phyloP scores from a whole-genome alignment of 2,888 invertebrate genomes.

The Idaea aversata region DNA sequence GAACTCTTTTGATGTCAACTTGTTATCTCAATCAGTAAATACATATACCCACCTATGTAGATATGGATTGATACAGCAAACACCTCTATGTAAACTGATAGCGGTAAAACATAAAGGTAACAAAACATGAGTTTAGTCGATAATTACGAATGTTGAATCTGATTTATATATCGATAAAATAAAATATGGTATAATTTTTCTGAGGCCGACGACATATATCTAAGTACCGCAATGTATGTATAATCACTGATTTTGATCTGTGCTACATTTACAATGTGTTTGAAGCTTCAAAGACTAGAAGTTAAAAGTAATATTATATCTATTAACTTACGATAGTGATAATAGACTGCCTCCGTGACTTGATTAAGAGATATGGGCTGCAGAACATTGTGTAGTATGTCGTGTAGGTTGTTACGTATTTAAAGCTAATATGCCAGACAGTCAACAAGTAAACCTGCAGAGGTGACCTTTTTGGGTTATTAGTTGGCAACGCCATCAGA shows the following conservation, averaged over 20 bases:
- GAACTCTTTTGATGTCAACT: constrained; percentile 31
- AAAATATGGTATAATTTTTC: constrained; percentile 34
- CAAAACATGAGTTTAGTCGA: constrained; percentile 74
- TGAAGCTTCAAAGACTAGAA: background rate
- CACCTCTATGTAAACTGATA: constrained; percentile 66
- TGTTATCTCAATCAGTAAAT: constrained; percentile 46
- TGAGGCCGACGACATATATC: constrained; percentile 7
- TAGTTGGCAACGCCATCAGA: too few species aligned
- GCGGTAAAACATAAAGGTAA: constrained; percentile 70
- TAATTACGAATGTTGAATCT: constrained; percentile 69
- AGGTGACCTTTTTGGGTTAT: too few species aligned
- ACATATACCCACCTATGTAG: constrained; percentile 42
- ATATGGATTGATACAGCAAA: constrained; percentile 58
- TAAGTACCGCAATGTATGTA: background rate
- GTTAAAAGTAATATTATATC: constrained; percentile 1
- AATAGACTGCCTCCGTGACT: constrained; percentile 1
- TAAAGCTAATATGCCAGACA: background rate
- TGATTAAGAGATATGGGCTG: background rate
- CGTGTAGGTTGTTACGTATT: background rate
- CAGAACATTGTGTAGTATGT: background rate
- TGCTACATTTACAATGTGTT: background rate
- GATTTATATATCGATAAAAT: constrained; percentile 43
- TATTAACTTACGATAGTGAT: background rate
- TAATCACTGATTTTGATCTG: background rate
- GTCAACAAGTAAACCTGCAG: too few species aligned